Base-by-base conservation (phyloP, 2,797 vertebrate genomes). In the Micromesistius poutassou region DNA sequence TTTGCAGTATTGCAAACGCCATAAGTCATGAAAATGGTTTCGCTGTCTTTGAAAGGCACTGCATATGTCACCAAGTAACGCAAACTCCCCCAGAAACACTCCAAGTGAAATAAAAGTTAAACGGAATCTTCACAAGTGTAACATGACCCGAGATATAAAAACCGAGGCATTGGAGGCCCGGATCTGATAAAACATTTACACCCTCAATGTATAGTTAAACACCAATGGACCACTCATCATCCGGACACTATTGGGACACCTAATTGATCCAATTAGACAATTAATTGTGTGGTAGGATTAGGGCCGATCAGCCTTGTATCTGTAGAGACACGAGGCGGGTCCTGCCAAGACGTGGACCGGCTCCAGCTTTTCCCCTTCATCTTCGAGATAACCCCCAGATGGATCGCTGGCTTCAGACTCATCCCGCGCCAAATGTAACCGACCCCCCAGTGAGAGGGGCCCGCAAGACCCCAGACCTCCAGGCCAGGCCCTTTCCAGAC, bases 11-110 rank as follows among this genome's bases (percentile, higher is more conserved):
- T 87, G 91, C 91, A 93, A 94, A 94, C 77, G 92, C 92, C 92
- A 95, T 94, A 94, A 94, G 91, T 95, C 94, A 94, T 93, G 85
- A 88, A 93, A 91, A 89, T 91, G 88, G 89, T 91, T 93, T 89
- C 89, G 92, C 91, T 93, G 92, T 94, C 91, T 92, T 73, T 77
- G 87, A 92, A 92, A 93, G 90, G 91, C 91, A 81, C 75, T 75
- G 89, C 87, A 83, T 90, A 90, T 91, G 89, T 80, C 70, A 62
- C 1, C 10, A 74, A 81, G 83, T 82, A 88, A 86, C 79, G 82
- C 80, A 72, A 75, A 87, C 77, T 79, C 81, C 76, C 81, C 77
- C 82, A 88, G 88, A 79, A 79, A 82, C 77, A 30, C 76, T 10
- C 79, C 72, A 46, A 84, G 84, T 62, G 55, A 62, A 25, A 62